Base-by-base conservation (phyloP, 2,888 invertebrate species). In the Agrilus biguttatus region DNA sequence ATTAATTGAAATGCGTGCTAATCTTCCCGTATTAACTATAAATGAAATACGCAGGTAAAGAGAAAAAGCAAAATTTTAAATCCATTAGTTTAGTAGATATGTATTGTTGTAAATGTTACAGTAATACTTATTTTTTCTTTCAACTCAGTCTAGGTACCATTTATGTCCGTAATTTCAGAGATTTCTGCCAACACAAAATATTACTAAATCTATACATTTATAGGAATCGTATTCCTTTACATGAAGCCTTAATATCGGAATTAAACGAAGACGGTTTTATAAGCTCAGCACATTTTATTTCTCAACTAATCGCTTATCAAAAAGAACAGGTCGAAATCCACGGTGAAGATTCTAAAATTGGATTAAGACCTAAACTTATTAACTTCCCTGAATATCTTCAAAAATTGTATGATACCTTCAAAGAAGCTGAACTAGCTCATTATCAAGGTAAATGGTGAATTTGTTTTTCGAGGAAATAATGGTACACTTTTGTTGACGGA, bases 241-340 rank as follows among this genome's bases (percentile, higher is more conserved):
- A 73, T 53, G 68, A 76, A 55, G 75, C 76, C 23, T 57, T 77
- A 1, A 59, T 75, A 33, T 48, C 69, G 8, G 77, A 78, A 54
- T 53, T 78, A 3, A 55, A 59, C 43, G 78, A 77, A 55, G 54
- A 65, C 1, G 73, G 72, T 0, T 73, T 63, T 47, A 41, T 45
- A 1, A 70, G 71, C 45, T 68, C 76, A 0, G 68, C 72, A 0
- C 59, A 61, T 33, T 76, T 72, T 51, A 53, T 79, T 1, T 63
- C 63, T 50, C 70, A 74, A 49, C 60, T 80, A 1, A 65, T 78
- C 14, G 67, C 73, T 17, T 69, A 74, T 21, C 77, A 78, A 46
- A 62, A 70, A 8, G 66, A 70, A 47, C 58, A 72, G 1, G 56
- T 72, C 3, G 60, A 61, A 0, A 62, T 69, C 39, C 71, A 72